These are phyloP conservation scores for Lasioglossum albipes DNA, from an alignment of 1,140 invertebrate species.

Conservation along the genomic window DNA sequence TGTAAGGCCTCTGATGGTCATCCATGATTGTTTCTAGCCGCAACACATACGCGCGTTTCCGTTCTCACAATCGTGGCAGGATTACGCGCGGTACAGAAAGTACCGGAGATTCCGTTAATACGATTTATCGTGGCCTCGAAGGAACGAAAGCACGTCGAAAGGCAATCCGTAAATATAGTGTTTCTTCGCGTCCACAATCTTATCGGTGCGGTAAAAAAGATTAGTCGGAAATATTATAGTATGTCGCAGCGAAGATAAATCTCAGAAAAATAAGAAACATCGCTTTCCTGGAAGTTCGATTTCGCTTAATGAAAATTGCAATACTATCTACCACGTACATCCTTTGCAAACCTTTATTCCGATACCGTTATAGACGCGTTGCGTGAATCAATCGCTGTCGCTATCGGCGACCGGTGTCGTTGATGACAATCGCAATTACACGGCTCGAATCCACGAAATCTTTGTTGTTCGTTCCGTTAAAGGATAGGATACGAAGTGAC, in stretches of 20 bases:
- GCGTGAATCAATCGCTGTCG: conserved; percentile 3
- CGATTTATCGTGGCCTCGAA: neutral
- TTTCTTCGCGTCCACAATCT: no score
- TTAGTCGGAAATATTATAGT: neutral
- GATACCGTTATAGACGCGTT: conserved; percentile 15
- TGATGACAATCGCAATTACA: conserved; percentile 52
- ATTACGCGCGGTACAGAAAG: neutral
- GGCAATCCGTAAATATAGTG: no score
- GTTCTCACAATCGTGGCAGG: conserved; percentile 60
- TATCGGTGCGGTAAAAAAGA: neutral
- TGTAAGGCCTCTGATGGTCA: conserved; percentile 33
- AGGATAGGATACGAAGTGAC: conserved; percentile 50
- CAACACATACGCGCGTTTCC: conserved; percentile 62
- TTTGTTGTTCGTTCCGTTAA: conserved; percentile 63
- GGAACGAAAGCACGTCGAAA: no score
- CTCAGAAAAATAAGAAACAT: no score
- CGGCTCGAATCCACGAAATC: conserved; percentile 51
- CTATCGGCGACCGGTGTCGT: neutral
- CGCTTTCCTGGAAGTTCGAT: neutral
- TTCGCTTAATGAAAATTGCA: neutral
- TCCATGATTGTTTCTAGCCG: conserved; percentile 38
- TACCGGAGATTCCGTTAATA: conserved; percentile 27
- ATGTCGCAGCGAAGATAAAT: neutral
- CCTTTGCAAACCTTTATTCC: no score
- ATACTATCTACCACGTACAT: no score